These are phyloP conservation scores for Coronaproctus castanopsis DNA, from an alignment of 2,888 invertebrate genomes.

Conservation along the genomic window DNA sequence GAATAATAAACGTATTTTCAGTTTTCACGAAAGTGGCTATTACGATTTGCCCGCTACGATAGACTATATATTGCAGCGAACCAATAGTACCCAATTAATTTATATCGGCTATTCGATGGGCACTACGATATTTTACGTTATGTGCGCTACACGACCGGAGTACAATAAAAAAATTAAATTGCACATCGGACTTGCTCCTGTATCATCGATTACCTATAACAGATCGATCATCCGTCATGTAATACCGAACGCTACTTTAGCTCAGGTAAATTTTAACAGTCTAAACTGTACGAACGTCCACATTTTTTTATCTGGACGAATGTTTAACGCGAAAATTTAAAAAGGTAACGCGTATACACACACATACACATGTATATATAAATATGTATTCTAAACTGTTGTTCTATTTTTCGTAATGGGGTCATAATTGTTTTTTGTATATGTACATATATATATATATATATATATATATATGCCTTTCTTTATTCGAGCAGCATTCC, in stretches of 20 bases:
- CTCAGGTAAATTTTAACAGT: not conserved
- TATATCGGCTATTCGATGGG: constrained; percentile 87
- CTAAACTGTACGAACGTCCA: no score
- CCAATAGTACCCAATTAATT: constrained; percentile 33
- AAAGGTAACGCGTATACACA: no score
- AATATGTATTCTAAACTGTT: no score
- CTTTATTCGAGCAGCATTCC: no score
- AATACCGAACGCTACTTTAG: not conserved
- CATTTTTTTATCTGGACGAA: no score
- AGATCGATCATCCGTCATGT: constrained; percentile 5
- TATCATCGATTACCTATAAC: constrained; percentile 14
- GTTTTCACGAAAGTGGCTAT: constrained; percentile 71
- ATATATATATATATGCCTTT: no score
- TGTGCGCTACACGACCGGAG: constrained; percentile 43
- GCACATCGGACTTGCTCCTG: constrained; percentile 18
- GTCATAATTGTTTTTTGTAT: no score
- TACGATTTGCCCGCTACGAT: constrained; percentile 70
- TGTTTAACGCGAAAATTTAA: no score
- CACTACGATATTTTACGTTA: constrained; percentile 48
- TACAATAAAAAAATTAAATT: constrained; percentile 44
- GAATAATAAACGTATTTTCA: no score
- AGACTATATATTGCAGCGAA: constrained; percentile 38
- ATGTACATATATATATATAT: no score
- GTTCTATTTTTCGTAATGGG: no score
- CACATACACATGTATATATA: no score